These are phyloP conservation scores for Liodrosophila aerea DNA, from an alignment of 2,888 invertebrate genomes.

Conservation along the genomic window DNA sequence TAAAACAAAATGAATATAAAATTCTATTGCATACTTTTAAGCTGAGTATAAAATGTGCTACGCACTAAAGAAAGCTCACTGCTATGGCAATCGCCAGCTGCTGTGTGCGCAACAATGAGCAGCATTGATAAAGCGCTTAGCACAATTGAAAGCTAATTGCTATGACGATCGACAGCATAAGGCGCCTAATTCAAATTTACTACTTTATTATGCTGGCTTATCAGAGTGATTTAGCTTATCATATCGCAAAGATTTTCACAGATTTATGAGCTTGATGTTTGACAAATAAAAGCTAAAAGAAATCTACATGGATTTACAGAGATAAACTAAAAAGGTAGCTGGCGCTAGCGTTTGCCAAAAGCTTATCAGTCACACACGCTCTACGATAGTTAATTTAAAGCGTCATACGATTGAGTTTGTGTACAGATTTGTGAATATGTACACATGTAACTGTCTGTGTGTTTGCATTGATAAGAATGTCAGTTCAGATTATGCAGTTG, in stretches of 20 bases:
- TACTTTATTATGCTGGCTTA: no score
- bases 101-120: no score
- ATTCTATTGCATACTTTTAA: slow-evolving; percentile 16
- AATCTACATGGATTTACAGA: no score
- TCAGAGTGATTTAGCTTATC: no score
- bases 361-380: no score
- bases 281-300: slow-evolving; percentile 11
- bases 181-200: neutral
- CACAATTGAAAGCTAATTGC: no score
- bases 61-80: slow-evolving; percentile 10
- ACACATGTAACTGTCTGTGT: neutral
- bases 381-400: neutral
- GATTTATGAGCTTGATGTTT: slow-evolving; percentile 13
- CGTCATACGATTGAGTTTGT: neutral
- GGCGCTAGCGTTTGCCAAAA: no score
- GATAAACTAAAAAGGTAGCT: no score
- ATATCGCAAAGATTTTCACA: slow-evolving; percentile 4
- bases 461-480: slow-evolving; percentile 35
- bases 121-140: neutral
- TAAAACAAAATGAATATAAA: no score
- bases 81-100: slow-evolving; percentile 10
- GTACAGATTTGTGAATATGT: no score
- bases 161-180: no score
- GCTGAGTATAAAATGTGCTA: neutral
- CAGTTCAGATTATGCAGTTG: slow-evolving; percentile 13